Percentiles rank a stretch among this genome's conserved stretches.
These are phyloP conservation scores for Phaethornis superciliosus DNA, from an alignment of 2,113 vertebrate species.

Conservation along the genomic window DNA sequence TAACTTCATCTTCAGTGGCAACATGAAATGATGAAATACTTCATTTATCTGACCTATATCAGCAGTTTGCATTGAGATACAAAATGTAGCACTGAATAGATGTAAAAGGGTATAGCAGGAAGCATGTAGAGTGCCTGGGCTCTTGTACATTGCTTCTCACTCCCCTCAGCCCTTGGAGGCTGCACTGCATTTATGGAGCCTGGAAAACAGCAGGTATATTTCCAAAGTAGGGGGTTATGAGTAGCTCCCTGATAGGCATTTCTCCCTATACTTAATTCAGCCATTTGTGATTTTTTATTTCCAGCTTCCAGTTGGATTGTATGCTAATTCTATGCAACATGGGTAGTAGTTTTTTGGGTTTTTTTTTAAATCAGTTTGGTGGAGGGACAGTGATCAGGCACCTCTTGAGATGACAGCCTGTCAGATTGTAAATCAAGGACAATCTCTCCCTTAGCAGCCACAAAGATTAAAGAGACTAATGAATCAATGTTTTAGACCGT, in stretches of 20 bases:
- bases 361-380: slow-evolving; percentile 54
- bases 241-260: background rate
- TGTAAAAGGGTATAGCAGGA: background rate
- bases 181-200: background rate
- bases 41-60: background rate
- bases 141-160: background rate
- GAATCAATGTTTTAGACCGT: slow-evolving; percentile 63
- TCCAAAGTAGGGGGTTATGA: background rate
- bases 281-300: slow-evolving; percentile 26
- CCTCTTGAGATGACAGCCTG: slow-evolving; percentile 65
- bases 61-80: background rate
- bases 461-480: slow-evolving; percentile 77
- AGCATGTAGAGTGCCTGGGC: background rate
- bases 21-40: background rate
- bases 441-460: slow-evolving; percentile 51
- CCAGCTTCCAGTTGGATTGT: slow-evolving; percentile 18
- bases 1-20: background rate
- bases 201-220: background rate
- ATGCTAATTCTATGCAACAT: slow-evolving; percentile 49
- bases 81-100: background rate
- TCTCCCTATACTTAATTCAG: background rate
- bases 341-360: background rate
- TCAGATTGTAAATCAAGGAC: slow-evolving; percentile 66
- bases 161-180: background rate
- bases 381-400: slow-evolving; percentile 54